Percentiles rank a stretch among this genome's conserved stretches.
These are phyloP conservation scores for Hyperoodon ampullatus DNA, from an alignment of 2,113 vertebrate species.

Conservation along the genomic window DNA sequence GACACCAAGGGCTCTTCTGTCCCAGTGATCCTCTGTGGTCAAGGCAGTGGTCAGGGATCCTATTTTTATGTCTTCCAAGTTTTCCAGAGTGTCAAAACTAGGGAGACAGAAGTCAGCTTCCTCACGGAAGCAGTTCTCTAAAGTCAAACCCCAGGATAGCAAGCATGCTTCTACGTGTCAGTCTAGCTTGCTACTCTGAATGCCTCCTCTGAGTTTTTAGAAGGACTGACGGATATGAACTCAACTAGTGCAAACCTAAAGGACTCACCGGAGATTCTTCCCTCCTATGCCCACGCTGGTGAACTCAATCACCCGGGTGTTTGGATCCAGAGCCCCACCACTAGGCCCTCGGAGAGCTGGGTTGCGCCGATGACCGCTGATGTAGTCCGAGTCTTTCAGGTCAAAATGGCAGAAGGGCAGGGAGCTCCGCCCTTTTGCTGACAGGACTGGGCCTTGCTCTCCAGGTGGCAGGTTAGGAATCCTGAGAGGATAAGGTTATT, in stretches of 20 bases:
- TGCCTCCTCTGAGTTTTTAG: not conserved
- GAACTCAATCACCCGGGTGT: slow-evolving; percentile 91
- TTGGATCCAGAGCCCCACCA: slow-evolving; percentile 77
- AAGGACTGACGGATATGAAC: not conserved
- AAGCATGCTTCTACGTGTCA: not conserved
- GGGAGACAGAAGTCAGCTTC: not conserved
- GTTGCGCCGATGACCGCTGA: slow-evolving; percentile 78
- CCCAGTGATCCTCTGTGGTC: not conserved
- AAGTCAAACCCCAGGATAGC: not conserved
- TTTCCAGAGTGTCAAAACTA: not conserved
- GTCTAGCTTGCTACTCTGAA: not conserved
- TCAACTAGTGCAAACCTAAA: not conserved
- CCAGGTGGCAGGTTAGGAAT: slow-evolving; percentile 89
- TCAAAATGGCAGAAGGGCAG: slow-evolving; percentile 91
- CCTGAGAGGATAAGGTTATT: slow-evolving; percentile 79
- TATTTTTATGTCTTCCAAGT: not conserved
- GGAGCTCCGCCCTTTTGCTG: slow-evolving; percentile 86
- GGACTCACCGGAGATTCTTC: slow-evolving; percentile 84
- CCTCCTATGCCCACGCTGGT: slow-evolving; percentile 83
- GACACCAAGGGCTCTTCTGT: not conserved
- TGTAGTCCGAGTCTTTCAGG: slow-evolving; percentile 91
- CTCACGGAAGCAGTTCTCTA: not conserved
- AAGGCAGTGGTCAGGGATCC: not conserved
- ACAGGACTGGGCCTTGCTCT: slow-evolving; percentile 81
- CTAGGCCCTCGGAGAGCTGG: slow-evolving; percentile 77